Conservation (phyloP, 2,888 invertebrate species). For the Brenthis daphne region DNA sequence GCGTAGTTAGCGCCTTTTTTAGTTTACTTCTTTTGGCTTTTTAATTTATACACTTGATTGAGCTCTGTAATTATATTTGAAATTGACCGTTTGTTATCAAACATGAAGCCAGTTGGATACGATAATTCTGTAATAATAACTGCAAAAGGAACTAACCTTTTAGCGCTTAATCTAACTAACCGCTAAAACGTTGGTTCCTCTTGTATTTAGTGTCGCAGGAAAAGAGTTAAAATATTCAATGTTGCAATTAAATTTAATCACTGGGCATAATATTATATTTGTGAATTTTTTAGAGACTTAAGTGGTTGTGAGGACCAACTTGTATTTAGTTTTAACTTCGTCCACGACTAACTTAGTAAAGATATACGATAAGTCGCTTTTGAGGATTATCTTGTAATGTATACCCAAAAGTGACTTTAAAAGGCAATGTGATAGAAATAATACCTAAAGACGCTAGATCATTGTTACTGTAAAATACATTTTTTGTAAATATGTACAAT, state of each 20-base stretch:
- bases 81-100: constrained; percentile 18
- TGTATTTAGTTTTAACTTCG: constrained; percentile 39
- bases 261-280: constrained; percentile 40
- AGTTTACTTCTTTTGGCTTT: constrained; percentile 17
- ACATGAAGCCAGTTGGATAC: constrained; percentile 5
- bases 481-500: constrained; percentile 81
- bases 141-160: background rate
- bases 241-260: background rate
- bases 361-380: constrained; percentile 45
- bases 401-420: constrained; percentile 46
- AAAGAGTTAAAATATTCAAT: background rate
- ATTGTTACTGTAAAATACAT: constrained; percentile 81
- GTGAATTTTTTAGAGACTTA: constrained; percentile 49
- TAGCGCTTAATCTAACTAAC: background rate
- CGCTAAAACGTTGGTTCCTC: background rate
- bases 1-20: constrained; percentile 5
- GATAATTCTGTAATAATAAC: constrained; percentile 5
- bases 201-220: constrained; percentile 1
- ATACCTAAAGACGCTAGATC: constrained; percentile 81
- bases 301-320: constrained; percentile 63
- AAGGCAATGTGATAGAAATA: constrained; percentile 79
- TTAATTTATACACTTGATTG: constrained; percentile 1
- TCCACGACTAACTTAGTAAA: constrained; percentile 42
- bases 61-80: constrained; percentile 9
- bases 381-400: constrained; percentile 43